Evolutionary conservation across 1,140 invertebrate species (phyloP).

Genomic region (Philopotamus ludificatus): DNA sequence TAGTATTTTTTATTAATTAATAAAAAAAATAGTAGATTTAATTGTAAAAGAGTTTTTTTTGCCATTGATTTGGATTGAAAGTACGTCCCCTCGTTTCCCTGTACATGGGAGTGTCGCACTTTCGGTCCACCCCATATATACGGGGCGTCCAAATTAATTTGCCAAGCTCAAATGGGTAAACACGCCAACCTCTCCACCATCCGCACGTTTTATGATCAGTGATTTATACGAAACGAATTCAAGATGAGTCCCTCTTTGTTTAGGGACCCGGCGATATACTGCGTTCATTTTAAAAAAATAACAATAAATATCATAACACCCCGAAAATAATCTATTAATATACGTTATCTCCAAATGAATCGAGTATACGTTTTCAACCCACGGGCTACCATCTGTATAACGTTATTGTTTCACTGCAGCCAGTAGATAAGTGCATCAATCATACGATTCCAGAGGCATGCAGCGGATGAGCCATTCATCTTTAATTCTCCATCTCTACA

Average conservation of each 20-base stretch:
- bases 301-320: too few species aligned
- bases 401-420: conserved; percentile 30
- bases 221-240: conserved; percentile 32
- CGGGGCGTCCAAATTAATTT: conserved; percentile 35
- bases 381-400: conserved; percentile 19
- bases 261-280: conserved; percentile 7
- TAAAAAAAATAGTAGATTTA: too few species aligned
- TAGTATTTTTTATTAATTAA: too few species aligned
- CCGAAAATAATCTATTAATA: too few species aligned
- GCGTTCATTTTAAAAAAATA: neutral
- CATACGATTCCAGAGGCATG: too few species aligned
- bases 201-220: conserved; percentile 26
- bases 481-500: too few species aligned
- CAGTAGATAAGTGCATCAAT: neutral
- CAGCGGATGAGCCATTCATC: too few species aligned
- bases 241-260: conserved; percentile 17
- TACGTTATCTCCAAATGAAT: too few species aligned
- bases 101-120: conserved; percentile 1
- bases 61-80: too few species aligned
- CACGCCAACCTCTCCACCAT: conserved; percentile 21
- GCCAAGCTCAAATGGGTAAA: conserved; percentile 34
- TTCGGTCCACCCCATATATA: conserved; percentile 4
- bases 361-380: too few species aligned
- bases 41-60: too few species aligned
- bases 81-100: too few species aligned